Conservation (phyloP, 2,888 invertebrate species). For the Xylocampa areola region DNA sequence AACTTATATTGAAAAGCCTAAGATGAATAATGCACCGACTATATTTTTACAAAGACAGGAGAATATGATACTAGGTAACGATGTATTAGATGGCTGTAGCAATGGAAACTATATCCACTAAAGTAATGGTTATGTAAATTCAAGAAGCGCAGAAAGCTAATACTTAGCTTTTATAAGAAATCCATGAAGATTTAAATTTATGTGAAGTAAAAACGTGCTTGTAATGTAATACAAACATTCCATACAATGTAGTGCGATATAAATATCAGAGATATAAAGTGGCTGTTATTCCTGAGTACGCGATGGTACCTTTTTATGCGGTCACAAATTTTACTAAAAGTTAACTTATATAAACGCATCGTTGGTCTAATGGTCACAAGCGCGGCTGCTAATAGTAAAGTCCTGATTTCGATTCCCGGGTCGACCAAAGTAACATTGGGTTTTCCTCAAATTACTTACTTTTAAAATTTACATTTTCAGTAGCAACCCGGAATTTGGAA, state of each 20-base stretch:
- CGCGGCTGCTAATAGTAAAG: no score
- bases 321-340: background rate
- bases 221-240: constrained; percentile 25
- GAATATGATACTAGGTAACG: background rate
- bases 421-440: no score
- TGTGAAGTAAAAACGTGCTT: constrained; percentile 21
- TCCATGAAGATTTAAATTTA: constrained; percentile 30
- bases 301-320: background rate
- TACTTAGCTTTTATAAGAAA: background rate
- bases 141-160: constrained; percentile 2
- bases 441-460: no score
- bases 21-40: no score
- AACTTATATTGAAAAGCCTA: no score
- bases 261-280: constrained; percentile 23
- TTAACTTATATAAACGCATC: no score
- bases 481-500: no score
- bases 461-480: no score
- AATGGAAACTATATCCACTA: background rate
- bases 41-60: background rate
- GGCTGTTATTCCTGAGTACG: no score
- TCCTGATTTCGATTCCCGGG: no score
- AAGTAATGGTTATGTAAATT: background rate
- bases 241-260: constrained; percentile 36
- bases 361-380: no score
- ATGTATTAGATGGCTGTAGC: background rate